Evolutionary conservation across 1,140 invertebrate genomes (phyloP).

Genomic region (Drosophila ogumai): DNA sequence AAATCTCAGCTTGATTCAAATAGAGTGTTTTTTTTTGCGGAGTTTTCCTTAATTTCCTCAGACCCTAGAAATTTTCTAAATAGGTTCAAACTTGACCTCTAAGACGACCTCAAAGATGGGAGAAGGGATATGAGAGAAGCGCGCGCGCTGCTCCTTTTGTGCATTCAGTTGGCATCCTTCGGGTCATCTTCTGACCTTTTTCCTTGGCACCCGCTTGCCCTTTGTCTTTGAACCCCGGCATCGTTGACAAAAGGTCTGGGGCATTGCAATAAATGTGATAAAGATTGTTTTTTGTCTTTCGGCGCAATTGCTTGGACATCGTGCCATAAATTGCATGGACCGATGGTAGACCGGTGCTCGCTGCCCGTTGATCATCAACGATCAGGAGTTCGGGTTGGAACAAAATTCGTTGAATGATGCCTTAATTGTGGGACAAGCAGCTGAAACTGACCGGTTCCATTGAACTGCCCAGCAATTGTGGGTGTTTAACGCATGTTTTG

Average conservation of each 20-base stretch:
- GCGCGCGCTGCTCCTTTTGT: conserved; percentile 73
- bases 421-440: conserved; percentile 75
- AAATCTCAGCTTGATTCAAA: conserved; percentile 12
- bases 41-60: conserved; percentile 1
- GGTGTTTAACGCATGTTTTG: conserved; percentile 64
- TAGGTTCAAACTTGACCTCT: conserved; percentile 70
- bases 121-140: conserved; percentile 24
- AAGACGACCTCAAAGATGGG: conserved; percentile 70
- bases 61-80: conserved; percentile 34
- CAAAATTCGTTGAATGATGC: conserved; percentile 71
- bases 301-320: conserved; percentile 61
- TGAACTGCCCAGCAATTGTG: conserved; percentile 62
- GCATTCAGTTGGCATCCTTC: conserved; percentile 25
- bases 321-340: conserved; percentile 65
- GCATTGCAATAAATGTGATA: conserved; percentile 81
- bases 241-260: conserved; percentile 65
- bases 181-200: conserved; percentile 72
- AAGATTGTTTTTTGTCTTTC: conserved; percentile 73
- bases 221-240: conserved; percentile 44
- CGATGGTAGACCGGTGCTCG: conserved; percentile 44
- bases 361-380: conserved; percentile 40
- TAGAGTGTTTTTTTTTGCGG: not conserved
- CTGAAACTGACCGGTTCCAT: conserved; percentile 60
- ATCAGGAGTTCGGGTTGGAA: conserved; percentile 28
- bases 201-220: conserved; percentile 63